Base-by-base conservation (phyloP, 1,140 invertebrate genomes). In the Neoseiulus cucumeris region DNA sequence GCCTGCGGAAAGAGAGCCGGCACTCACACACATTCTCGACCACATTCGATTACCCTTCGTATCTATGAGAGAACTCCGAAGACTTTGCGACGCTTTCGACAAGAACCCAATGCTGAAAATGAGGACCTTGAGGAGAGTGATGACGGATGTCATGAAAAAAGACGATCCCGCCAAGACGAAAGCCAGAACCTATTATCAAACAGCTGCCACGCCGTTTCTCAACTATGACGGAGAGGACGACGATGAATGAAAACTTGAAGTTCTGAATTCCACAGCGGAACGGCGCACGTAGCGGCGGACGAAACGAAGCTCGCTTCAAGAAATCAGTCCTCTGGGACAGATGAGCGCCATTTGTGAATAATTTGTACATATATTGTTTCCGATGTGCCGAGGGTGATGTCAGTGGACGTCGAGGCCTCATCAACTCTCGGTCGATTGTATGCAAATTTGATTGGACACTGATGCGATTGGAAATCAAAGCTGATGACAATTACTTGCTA, bases 171-270 rank as follows among this genome's bases (percentile, higher is more conserved):
- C 25, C 25, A 17, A 33, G 22, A 25, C 51, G 4, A 59, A 59
- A 59, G 17, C 51, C 51, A 59, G 51, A 9, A 25, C 25, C 12
- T 20, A 59, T 25, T 59, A 59, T 25, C 25, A 25, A 2, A 59
- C 51, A 14, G 51, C 51, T 14, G 51, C 51, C 9, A 59, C 51
- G 33, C 51, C 51, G 9, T 59, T 59, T 9, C 14, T 59, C 2
- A 59, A 59, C 22, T 59, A 59, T 59, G 51, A 59, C 9, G 51
- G 51, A 25, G 51, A 59, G 22, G 51, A 59, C 2, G 51, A 59
- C 2, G 33, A 59, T 25, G 33, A 25, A 17, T 59, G 33, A 33
- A 25, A 5, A 14, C 17, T 59, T 59, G 18, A 17, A 47, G 28
- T 20, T 7, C 25, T 7, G 45, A 22, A n/a, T n/a, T 12, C 42